phyloP scores from a whole-genome alignment of 2,113 vertebrate genomes.

The Semnornis frantzii region DNA sequence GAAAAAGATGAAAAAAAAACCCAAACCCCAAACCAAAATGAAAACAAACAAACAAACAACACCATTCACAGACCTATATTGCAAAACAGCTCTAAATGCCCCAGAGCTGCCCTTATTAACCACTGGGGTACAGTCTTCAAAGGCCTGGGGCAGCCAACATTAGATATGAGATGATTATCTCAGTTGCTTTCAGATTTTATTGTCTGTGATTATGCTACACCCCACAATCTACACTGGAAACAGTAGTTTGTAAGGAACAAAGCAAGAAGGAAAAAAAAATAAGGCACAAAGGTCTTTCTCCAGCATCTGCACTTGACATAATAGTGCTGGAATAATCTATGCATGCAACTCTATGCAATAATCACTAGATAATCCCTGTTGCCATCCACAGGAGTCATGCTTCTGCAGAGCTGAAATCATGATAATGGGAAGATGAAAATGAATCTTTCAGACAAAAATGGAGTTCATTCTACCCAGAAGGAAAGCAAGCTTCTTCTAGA shows the following conservation, averaged over 20 bases:
- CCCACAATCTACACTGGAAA: background rate
- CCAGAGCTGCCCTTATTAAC: background rate
- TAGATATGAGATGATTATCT: background rate
- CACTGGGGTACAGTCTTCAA: background rate
- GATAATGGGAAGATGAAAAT: constrained; percentile 11
- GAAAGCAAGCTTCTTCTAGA: background rate
- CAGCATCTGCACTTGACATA: background rate
- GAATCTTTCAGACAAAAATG: background rate
- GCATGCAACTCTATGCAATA: constrained; percentile 13
- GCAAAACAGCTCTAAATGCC: background rate
- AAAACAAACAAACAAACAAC: background rate
- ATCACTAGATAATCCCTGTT: constrained; percentile 41
- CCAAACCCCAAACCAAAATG: background rate
- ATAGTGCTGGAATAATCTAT: constrained; percentile 24
- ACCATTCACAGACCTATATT: background rate
- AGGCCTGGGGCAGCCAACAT: background rate
- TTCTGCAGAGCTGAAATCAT: constrained; percentile 17
- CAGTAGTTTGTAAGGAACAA: background rate
- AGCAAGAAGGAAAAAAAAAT: background rate
- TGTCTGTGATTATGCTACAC: background rate
- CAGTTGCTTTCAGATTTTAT: background rate
- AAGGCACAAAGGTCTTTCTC: background rate
- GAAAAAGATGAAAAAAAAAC: background rate
- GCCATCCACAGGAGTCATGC: constrained; percentile 11
- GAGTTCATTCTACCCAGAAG: background rate